Evolutionary conservation across 92 coral and sea anemone genomes (phyloP).

Genomic region (Desmophyllum pertusum): DNA sequence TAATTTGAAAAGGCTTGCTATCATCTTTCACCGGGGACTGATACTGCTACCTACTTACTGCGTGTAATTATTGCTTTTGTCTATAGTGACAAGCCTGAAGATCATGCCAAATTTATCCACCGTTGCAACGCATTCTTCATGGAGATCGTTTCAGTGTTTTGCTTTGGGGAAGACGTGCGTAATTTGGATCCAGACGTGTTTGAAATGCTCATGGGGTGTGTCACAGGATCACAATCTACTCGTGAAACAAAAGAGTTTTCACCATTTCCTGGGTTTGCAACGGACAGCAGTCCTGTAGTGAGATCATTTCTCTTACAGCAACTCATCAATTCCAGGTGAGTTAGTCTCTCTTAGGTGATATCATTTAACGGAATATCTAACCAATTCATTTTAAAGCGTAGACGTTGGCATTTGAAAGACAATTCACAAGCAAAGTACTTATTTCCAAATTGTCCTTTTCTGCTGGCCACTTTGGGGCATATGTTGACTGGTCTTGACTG

Average conservation of each 20-base stretch:
- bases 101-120: conserved; percentile 55
- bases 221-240: conserved; percentile 46
- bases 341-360: neutral
- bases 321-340: conserved; percentile 72
- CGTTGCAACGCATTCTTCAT: conserved; percentile 88
- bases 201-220: conserved; percentile 76
- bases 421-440: too few relatives aligned
- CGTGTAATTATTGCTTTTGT: neutral
- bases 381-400: too few relatives aligned
- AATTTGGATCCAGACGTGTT: conserved; percentile 68
- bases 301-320: conserved; percentile 88
- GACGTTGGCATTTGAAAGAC: too few relatives aligned
- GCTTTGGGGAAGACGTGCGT: conserved; percentile 66
- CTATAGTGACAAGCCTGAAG: conserved; percentile 23
- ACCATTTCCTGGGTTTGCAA: conserved; percentile 74
- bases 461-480: neutral
- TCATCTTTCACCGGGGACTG: neutral
- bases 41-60: neutral
- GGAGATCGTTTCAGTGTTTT: conserved; percentile 84
- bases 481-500: too few relatives aligned
- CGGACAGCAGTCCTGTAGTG: conserved; percentile 79
- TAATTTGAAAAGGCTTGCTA: too few relatives aligned
- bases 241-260: conserved; percentile 69
- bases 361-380: too few relatives aligned
- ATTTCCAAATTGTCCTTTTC: too few relatives aligned